phyloP scores from a whole-genome alignment of 1,140 invertebrate genomes.

The Mylabris phalerata region DNA sequence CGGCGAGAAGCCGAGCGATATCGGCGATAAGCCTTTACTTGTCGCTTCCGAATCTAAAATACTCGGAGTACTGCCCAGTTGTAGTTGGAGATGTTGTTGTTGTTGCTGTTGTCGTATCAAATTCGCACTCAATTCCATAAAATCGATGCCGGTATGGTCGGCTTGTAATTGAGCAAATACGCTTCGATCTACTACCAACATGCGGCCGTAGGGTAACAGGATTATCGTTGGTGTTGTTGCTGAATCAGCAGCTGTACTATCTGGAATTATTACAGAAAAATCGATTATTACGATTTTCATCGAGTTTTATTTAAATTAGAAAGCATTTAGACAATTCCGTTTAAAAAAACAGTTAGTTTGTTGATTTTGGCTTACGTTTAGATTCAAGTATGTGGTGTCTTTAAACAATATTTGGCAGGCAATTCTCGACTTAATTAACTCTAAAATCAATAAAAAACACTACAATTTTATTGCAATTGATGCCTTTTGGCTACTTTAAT shows the following conservation, averaged over 20 bases:
- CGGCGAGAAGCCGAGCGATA: constrained; percentile 36
- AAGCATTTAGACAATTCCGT: too few relatives aligned
- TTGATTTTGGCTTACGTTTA: too few relatives aligned
- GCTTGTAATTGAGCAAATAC: constrained; percentile 48
- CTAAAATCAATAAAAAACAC: too few relatives aligned
- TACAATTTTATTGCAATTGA: too few relatives aligned
- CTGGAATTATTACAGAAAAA: constrained; percentile 19
- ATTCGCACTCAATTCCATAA: constrained; percentile 49
- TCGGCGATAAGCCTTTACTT: constrained; percentile 37
- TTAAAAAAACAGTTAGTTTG: too few relatives aligned
- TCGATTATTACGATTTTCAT: too few relatives aligned
- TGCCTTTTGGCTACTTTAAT: too few relatives aligned
- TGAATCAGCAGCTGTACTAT: constrained; percentile 26
- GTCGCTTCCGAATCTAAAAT: constrained; percentile 38
- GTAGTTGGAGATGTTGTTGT: constrained; percentile 9
- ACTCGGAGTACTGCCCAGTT: constrained; percentile 34
- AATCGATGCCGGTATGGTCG: constrained; percentile 43
- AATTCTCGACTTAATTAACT: too few relatives aligned
- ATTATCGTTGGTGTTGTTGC: constrained; percentile 49
- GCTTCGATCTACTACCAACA: constrained; percentile 50
- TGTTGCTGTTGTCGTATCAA: constrained; percentile 43
- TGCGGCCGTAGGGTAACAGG: constrained; percentile 50
- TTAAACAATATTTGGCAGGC: too few relatives aligned
- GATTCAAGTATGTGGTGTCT: too few relatives aligned
- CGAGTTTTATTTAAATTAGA: too few relatives aligned